phyloP scores from a whole-genome alignment of 1,140 invertebrate genomes.

The Augochlora pura region DNA sequence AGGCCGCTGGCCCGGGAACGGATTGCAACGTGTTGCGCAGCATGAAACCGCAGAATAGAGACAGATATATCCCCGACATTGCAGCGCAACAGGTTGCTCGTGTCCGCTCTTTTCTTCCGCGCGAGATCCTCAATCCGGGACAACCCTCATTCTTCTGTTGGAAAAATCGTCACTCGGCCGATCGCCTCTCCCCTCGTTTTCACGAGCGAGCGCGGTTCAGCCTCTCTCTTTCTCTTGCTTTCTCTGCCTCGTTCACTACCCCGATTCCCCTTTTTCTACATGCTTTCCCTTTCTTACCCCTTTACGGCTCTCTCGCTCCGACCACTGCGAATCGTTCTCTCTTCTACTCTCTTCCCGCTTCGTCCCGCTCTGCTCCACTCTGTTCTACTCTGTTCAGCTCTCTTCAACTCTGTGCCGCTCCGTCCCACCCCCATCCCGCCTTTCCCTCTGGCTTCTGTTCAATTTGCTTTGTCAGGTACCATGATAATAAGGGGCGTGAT shows the following conservation, averaged over 20 bases:
- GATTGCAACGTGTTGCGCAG: constrained; percentile 54
- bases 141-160: constrained; percentile 25
- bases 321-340: not conserved
- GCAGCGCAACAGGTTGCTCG: constrained; percentile 57
- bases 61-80: constrained; percentile 45
- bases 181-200: not conserved
- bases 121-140: constrained; percentile 36
- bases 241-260: not conserved
- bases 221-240: not conserved
- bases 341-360: no score
- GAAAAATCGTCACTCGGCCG: constrained; percentile 2
- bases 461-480: not conserved
- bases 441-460: not conserved
- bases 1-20: not conserved
- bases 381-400: not conserved
- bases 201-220: not conserved
- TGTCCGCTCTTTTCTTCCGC: constrained; percentile 46
- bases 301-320: not conserved
- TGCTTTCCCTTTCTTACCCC: not conserved
- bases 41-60: constrained; percentile 17
- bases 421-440: not conserved
- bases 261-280: not conserved
- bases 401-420: not conserved
- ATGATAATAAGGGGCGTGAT: constrained; percentile 23
- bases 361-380: no score